Evolutionary conservation across 2,888 invertebrate genomes (phyloP), one percentile per base, ranked within the genome.

Genomic region (Rugalucina vietnamica): DNA sequence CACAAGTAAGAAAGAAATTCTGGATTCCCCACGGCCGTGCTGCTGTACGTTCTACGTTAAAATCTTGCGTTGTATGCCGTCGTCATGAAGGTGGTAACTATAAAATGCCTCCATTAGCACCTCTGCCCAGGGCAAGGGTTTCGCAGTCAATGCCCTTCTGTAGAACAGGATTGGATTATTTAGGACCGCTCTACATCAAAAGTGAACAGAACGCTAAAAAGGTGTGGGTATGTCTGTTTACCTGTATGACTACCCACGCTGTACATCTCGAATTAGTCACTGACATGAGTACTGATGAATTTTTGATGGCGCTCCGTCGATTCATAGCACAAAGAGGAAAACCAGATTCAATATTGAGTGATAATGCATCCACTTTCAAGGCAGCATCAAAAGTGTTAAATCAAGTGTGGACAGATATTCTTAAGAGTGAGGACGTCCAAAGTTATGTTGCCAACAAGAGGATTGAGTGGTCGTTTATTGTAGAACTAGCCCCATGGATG

Each of bases 181-280:
- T 83, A 18, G 79, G 83, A 65, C 81, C 84, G 24, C 27, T 81
- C 18, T 79, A 77, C 65, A 49, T 75, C 0, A 84, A 78, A 79
- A 0, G 18, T 36, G 10, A 10, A 12, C 37, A 50, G 37, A 72
- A 70, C 39, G 57, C 57, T 21, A 73, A 36, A 24, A 84, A 77
- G 65, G 69, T 74, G 18, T 84, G 81, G 82, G 34, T 85, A 21
- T 84, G 84, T 57, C 34, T 84, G 43, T 85, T 80, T 43, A 85
- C 85, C 4, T 80, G 85, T 69, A 18, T 79, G 32, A 71, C 74
- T 1, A 82, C 80, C 5, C 54, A 77, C 18, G 85, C 79, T 18
- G 50, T 79, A 27, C 76, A 80, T 37, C 74, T 77, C 12, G 85
- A 85, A 54, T 32, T 82, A 10, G 49, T 85, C n/a, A 24, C 60